These are phyloP conservation scores for Saccostrea echinata DNA, from an alignment of 1,140 invertebrate species.

Conservation along the genomic window DNA sequence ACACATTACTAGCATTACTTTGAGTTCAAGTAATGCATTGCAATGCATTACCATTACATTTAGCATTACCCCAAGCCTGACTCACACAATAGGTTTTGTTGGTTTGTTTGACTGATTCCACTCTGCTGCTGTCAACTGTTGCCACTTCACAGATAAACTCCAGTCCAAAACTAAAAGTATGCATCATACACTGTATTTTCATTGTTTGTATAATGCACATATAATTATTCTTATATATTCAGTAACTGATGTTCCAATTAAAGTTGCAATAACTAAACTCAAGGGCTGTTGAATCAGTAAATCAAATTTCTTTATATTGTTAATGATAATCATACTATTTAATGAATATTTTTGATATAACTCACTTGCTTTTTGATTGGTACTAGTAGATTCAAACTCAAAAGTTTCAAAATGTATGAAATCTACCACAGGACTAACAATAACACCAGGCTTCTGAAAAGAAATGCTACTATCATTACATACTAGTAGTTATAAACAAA, in stretches of 20 bases:
- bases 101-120: conserved; percentile 9
- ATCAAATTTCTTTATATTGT: background rate
- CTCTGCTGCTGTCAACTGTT: conserved; percentile 44
- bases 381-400: conserved; percentile 81
- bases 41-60: too few relatives aligned
- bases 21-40: too few relatives aligned
- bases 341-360: too few relatives aligned
- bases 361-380: conserved; percentile 81
- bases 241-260: background rate
- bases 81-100: conserved; percentile 53
- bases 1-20: too few relatives aligned
- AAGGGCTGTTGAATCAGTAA: background rate
- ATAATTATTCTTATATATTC: background rate
- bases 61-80: too few relatives aligned
- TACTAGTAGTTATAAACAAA: too few relatives aligned
- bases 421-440: conserved; percentile 83
- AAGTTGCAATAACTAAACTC: background rate
- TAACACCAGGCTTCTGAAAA: conserved; percentile 75
- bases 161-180: conserved; percentile 67
- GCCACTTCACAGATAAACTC: conserved; percentile 66
- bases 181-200: background rate
- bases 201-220: background rate
- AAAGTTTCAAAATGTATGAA: conserved; percentile 82
- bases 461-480: background rate
- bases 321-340: background rate